These are phyloP conservation scores for Phainopepla nitens DNA, from an alignment of 2,113 vertebrate genomes.

Conservation along the genomic window DNA sequence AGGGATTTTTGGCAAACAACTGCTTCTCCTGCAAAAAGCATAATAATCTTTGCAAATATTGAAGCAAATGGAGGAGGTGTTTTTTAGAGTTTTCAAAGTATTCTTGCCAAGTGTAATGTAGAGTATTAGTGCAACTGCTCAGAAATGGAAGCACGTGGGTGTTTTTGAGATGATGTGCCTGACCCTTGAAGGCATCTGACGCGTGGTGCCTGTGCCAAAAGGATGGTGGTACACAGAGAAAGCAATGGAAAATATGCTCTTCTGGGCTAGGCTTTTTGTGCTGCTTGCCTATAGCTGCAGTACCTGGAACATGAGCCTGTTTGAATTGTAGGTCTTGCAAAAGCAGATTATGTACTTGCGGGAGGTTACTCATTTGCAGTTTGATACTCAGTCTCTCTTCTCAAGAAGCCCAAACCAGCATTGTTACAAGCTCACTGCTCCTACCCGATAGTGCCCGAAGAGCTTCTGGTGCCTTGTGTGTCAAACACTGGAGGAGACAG, in stretches of 20 bases:
- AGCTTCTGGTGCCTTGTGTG: background rate
- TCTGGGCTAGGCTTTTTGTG: background rate
- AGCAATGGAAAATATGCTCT: background rate
- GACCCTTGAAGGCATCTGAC: background rate
- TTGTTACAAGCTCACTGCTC: background rate
- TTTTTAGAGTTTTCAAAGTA: background rate
- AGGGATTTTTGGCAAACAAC: background rate
- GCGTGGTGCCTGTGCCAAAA: background rate
- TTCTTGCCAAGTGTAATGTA: background rate
- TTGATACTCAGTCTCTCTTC: background rate
- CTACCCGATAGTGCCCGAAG: background rate
- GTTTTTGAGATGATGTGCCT: background rate
- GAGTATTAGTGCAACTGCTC: background rate
- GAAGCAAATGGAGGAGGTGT: background rate
- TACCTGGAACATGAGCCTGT: background rate
- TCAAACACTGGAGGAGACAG: background rate
- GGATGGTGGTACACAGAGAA: background rate
- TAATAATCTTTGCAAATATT: background rate
- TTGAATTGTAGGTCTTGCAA: background rate
- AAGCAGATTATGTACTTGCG: background rate
- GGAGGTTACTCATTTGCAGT: background rate
- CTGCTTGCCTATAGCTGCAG: background rate
- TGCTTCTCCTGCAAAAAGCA: background rate
- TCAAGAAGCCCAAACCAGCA: background rate
- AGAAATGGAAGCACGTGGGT: background rate